Conservation (phyloP, 2,888 invertebrate genomes). For the Liposcelis brunnea region DNA sequence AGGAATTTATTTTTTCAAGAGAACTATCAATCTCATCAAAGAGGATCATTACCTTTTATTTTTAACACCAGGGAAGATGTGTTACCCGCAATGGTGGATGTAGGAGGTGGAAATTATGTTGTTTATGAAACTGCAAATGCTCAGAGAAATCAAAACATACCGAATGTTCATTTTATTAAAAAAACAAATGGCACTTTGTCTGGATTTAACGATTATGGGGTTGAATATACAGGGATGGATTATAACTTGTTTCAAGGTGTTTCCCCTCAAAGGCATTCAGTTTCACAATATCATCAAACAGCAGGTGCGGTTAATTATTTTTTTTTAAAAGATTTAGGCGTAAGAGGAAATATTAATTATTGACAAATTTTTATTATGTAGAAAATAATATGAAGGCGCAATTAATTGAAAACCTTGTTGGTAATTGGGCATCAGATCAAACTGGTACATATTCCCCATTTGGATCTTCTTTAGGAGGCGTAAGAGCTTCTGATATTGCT, state of each 20-base stretch:
- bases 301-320: background rate
- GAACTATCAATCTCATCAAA: conserved; percentile 11
- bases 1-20: background rate
- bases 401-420: conserved; percentile 50
- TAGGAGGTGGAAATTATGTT: conserved; percentile 28
- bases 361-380: too few species aligned
- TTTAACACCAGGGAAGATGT: conserved; percentile 6
- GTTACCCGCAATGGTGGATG: conserved; percentile 26
- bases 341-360: too few species aligned
- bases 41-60: conserved; percentile 1
- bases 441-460: conserved; percentile 58
- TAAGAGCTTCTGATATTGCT: background rate
- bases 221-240: conserved; percentile 1
- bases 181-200: conserved; percentile 8
- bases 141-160: conserved; percentile 24
- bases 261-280: conserved; percentile 6
- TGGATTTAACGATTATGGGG: background rate
- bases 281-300: conserved; percentile 5
- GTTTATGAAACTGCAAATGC: conserved; percentile 25
- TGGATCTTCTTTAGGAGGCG: conserved; percentile 27
- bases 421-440: conserved; percentile 54
- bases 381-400: conserved; percentile 18
- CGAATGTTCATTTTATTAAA: conserved; percentile 18
- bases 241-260: conserved; percentile 2
- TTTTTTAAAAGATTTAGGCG: conserved; percentile 10